phyloP scores from a whole-genome alignment of 2,888 invertebrate species.

The Tetrapedia diversipes region DNA sequence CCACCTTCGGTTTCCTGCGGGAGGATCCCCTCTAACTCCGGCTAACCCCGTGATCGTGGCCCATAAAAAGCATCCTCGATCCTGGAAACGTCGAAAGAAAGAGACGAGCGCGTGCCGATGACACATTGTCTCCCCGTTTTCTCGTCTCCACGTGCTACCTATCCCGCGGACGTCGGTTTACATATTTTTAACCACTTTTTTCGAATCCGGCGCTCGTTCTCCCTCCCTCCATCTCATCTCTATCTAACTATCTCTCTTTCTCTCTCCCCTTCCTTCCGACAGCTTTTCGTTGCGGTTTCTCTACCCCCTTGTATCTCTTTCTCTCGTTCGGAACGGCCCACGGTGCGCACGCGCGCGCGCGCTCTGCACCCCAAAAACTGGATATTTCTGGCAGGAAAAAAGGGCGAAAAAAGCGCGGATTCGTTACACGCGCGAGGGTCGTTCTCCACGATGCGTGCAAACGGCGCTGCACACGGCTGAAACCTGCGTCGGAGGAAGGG shows the following conservation, averaged over 20 bases:
- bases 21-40: conserved; percentile 14
- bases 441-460: conserved; percentile 63
- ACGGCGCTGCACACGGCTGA: conserved; percentile 28
- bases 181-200: conserved; percentile 77
- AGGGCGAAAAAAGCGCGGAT: conserved; percentile 77
- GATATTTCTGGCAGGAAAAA: conserved; percentile 75
- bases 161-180: conserved; percentile 68
- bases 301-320: conserved; percentile 4
- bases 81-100: conserved; percentile 28
- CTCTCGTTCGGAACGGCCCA: not conserved
- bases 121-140: conserved; percentile 70
- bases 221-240: conserved; percentile 2
- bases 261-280: no score
- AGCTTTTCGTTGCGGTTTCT: conserved; percentile 48
- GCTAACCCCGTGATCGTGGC: conserved; percentile 16
- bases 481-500: conserved; percentile 5
- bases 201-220: conserved; percentile 46
- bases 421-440: conserved; percentile 77
- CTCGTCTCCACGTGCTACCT: conserved; percentile 68
- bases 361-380: conserved; percentile 73
- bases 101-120: conserved; percentile 62
- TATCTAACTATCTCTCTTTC: no score
- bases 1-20: conserved; percentile 27
- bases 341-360: conserved; percentile 30
- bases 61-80: conserved; percentile 62